Percentiles rank a stretch among this genome's conserved stretches.
These are phyloP conservation scores for Drusus annulatus DNA, from an alignment of 1,140 invertebrate species.

Conservation along the genomic window DNA sequence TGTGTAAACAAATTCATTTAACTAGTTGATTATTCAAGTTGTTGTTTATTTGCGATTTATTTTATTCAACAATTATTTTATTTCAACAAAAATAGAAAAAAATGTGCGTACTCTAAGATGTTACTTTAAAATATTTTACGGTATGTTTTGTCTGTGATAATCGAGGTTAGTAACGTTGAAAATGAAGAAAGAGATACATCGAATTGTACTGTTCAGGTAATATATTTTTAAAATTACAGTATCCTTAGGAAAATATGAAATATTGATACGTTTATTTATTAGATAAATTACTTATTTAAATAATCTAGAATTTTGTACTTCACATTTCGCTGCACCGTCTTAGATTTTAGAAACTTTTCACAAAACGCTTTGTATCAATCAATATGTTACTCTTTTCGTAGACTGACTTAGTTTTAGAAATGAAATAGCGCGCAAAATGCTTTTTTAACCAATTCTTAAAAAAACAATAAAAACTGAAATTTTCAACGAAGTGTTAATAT, in stretches of 20 bases:
- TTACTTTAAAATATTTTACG: not conserved
- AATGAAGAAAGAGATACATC: not conserved
- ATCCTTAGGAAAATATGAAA: not conserved
- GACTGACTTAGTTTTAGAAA: not conserved
- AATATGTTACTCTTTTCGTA: not conserved
- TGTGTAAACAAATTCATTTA: too few relatives aligned
- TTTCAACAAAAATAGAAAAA: not conserved
- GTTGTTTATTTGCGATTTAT: not conserved
- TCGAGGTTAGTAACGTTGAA: not conserved
- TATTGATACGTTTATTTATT: not conserved
- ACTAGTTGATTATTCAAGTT: too few relatives aligned
- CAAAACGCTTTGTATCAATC: not conserved
- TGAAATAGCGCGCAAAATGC: too few relatives aligned
- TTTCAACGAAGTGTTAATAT: too few relatives aligned
- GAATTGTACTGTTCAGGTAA: slow-evolving; percentile 18
- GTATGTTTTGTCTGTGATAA: slow-evolving; percentile 32
- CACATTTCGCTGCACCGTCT: not conserved
- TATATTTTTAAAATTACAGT: slow-evolving; percentile 6
- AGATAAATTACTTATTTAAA: not conserved
- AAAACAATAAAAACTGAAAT: not conserved
- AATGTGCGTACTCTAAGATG: too few relatives aligned
- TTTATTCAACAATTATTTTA: not conserved
- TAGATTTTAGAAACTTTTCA: not conserved
- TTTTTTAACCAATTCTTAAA: not conserved
- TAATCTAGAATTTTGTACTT: not conserved